Evolutionary conservation across 2,113 vertebrate species (phyloP).

Genomic region (Chlorodrepanis virens): DNA sequence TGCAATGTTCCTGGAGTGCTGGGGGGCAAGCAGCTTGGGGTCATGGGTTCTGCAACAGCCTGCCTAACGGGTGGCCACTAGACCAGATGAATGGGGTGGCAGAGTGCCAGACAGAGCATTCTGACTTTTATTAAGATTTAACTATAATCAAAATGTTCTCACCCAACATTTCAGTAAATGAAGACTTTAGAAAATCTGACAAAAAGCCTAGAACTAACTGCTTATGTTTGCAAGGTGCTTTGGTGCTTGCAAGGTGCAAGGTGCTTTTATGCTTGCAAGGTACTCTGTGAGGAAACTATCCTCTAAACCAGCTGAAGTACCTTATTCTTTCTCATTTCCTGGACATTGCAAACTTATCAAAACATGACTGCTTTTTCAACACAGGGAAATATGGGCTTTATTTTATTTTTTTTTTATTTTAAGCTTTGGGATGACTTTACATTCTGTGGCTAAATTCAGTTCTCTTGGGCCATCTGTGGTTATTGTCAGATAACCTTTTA

Average conservation of each 20-base stretch:
- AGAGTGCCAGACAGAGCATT: neutral
- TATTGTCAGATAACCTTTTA: neutral
- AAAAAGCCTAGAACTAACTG: neutral
- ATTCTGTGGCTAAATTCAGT: neutral
- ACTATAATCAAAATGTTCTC: neutral
- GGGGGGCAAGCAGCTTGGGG: neutral
- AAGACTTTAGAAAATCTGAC: neutral
- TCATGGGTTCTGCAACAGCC: neutral
- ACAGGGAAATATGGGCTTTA: rapidly evolving
- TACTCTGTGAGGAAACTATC: neutral
- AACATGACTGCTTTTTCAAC: neutral
- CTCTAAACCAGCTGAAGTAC: neutral
- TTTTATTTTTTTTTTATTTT: neutral
- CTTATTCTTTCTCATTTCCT: neutral
- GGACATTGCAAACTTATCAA: neutral
- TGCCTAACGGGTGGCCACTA: neutral
- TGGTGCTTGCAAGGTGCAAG: no score
- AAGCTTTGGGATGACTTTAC: neutral
- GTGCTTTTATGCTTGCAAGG: no score
- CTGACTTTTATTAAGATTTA: neutral
- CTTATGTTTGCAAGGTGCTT: neutral
- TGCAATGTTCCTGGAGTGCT: rapidly evolving
- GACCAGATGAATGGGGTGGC: neutral
- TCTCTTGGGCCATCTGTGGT: neutral
- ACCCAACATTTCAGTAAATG: neutral